These are phyloP conservation scores for Leptosomus discolor DNA, from an alignment of 2,113 vertebrate species.

Conservation along the genomic window DNA sequence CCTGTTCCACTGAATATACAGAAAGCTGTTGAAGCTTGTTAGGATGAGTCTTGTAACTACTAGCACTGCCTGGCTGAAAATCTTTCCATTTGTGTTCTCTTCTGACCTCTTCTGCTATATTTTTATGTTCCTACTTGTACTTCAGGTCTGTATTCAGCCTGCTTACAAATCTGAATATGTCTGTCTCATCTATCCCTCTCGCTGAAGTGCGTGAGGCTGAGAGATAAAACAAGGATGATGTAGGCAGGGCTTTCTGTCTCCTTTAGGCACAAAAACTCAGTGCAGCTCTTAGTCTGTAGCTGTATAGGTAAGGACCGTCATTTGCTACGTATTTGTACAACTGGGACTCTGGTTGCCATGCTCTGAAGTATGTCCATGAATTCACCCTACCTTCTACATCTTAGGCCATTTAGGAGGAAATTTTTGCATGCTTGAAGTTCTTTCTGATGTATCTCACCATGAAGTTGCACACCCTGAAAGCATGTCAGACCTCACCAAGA, in stretches of 20 bases:
- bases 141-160: not conserved
- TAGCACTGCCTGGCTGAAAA: not conserved
- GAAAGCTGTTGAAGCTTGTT: not conserved
- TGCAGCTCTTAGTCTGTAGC: not conserved
- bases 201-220: not conserved
- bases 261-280: not conserved
- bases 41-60: not conserved
- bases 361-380: not conserved
- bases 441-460: not conserved
- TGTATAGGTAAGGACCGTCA: not conserved
- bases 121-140: not conserved
- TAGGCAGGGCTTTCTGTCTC: not conserved
- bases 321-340: not conserved
- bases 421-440: not conserved
- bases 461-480: not conserved
- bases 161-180: not conserved
- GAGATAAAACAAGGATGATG: accelerated
- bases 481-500: not conserved
- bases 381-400: not conserved
- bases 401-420: not conserved
- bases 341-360: accelerated
- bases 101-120: not conserved
- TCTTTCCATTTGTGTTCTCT: not conserved
- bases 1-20: not conserved
- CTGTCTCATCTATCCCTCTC: not conserved